Evolutionary conservation across 2,113 vertebrate species (phyloP).

Genomic region (Vulpes lagopus): DNA sequence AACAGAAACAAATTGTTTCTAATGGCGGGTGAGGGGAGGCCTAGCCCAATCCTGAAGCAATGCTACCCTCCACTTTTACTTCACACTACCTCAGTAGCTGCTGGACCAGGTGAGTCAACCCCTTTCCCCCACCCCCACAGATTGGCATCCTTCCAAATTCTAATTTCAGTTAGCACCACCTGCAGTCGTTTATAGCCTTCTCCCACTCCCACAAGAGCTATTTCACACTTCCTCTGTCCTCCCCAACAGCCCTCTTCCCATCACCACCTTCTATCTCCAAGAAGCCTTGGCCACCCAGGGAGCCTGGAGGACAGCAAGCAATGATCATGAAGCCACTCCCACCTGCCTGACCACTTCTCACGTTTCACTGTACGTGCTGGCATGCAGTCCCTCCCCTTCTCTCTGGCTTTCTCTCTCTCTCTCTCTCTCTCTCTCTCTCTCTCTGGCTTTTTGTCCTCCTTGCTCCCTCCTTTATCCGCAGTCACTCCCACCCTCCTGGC

Average conservation of each 20-base stretch:
- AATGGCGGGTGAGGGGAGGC: neutral
- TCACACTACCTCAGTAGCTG: neutral
- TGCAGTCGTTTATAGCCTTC: neutral
- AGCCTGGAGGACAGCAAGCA: neutral
- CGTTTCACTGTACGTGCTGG: no score
- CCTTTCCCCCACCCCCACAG: neutral
- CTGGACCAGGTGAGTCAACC: neutral
- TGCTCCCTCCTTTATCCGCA: neutral
- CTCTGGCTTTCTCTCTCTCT: neutral
- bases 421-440: neutral
- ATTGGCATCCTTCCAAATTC: neutral
- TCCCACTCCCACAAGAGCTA: neutral
- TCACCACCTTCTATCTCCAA: no score
- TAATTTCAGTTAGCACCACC: neutral
- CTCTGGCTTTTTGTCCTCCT: neutral
- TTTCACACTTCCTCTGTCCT: neutral
- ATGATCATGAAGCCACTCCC: neutral
- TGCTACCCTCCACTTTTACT: neutral
- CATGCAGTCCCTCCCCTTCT: rapidly evolving
- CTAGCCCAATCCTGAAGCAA: neutral
- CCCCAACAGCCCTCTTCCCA: neutral
- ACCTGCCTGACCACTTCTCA: neutral
- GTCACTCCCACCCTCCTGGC: neutral
- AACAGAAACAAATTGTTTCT: neutral
- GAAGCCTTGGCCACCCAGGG: neutral